A percentile compares a stretch with the other conserved stretches of the same genome.
These are phyloP conservation scores for Melanostoma scalare DNA, from an alignment of 2,888 invertebrate species.

Conservation along the genomic window DNA sequence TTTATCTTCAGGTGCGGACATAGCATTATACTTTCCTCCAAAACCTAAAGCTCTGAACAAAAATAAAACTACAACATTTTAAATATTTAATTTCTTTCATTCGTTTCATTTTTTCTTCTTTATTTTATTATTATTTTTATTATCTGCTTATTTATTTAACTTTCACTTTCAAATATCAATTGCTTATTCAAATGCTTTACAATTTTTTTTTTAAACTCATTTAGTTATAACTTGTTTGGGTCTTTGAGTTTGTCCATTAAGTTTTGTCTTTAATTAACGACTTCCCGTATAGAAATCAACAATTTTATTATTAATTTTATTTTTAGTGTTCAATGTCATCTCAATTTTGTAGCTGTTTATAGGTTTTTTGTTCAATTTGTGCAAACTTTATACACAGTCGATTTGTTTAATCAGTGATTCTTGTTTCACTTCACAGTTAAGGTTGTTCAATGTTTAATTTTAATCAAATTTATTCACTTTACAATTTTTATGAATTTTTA, in stretches of 20 bases:
- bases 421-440: constrained; percentile 54
- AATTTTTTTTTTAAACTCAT: constrained; percentile 21
- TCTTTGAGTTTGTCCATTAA: constrained; percentile 29
- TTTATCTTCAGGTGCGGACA: no score
- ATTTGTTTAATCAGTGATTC: constrained; percentile 24
- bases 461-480: constrained; percentile 26
- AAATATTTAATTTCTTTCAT: constrained; percentile 63
- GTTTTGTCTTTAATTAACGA: constrained; percentile 38
- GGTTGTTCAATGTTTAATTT: constrained; percentile 22
- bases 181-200: constrained; percentile 54
- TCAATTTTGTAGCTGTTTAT: constrained; percentile 27
- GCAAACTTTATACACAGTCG: constrained; percentile 48
- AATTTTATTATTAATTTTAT: constrained; percentile 39
- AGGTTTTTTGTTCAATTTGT: constrained; percentile 36
- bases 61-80: constrained; percentile 44
- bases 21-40: no score
- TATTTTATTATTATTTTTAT: constrained; percentile 43
- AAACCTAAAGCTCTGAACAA: background rate
- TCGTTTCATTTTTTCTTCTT: constrained; percentile 58
- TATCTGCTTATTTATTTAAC: constrained; percentile 37
- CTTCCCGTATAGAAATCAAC: constrained; percentile 57
- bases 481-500: constrained; percentile 56
- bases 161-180: constrained; percentile 50
- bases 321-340: background rate
- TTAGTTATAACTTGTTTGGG: constrained; percentile 5